Conservation (phyloP, 2,113 vertebrate genomes). For the Jacana jacana region DNA sequence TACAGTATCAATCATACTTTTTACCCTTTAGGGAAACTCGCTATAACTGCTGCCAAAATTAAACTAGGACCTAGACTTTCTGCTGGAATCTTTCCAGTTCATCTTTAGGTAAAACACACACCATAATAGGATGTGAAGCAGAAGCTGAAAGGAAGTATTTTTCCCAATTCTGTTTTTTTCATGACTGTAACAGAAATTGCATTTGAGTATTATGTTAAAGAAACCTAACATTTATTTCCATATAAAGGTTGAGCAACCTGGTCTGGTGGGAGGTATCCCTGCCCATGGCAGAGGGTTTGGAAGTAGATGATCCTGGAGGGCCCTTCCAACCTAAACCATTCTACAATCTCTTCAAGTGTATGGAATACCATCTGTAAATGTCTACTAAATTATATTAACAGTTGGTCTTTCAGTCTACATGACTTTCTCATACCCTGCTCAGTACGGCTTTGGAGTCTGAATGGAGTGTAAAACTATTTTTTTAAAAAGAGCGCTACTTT, state of each 20-base stretch:
- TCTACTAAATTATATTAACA: not conserved
- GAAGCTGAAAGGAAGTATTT: constrained; percentile 5
- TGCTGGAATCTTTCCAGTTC: constrained; percentile 40
- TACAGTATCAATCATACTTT: not conserved
- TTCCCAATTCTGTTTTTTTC: not conserved
- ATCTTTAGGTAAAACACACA: not conserved
- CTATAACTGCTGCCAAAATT: constrained; percentile 19
- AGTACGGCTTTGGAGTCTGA: not conserved
- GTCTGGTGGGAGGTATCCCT: not conserved
- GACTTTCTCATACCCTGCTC: not conserved
- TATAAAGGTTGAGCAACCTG: not conserved
- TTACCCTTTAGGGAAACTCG: not conserved
- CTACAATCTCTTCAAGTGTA: not conserved
- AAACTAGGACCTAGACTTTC: constrained; percentile 4
- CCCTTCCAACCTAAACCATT: not conserved
- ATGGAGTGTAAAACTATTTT: not conserved
- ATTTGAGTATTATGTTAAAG: not conserved
- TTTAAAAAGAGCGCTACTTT: not conserved
- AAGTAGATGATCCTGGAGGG: not conserved
- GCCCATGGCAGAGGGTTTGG: not conserved
- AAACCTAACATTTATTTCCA: not conserved
- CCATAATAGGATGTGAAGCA: not conserved
- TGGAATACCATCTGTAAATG: not conserved
- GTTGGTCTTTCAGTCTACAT: not conserved
- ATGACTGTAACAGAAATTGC: not conserved